phyloP scores from a whole-genome alignment of 2,113 vertebrate species.

The Cariama cristata region DNA sequence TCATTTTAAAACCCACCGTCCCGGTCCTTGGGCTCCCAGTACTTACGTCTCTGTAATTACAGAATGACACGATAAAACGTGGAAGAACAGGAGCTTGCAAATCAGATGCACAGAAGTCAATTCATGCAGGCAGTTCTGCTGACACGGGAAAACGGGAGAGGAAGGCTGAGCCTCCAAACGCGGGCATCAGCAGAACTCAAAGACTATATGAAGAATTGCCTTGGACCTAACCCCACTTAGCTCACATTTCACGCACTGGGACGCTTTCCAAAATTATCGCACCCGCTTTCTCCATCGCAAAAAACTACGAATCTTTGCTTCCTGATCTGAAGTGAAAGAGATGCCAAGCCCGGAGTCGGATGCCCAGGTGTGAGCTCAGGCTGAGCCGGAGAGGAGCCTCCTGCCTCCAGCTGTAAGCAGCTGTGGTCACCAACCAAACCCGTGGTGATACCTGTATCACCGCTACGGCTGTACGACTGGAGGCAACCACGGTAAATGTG shows the following conservation, averaged over 20 bases:
- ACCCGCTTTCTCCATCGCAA: neutral
- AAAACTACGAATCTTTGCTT: neutral
- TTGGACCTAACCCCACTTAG: conserved; percentile 17
- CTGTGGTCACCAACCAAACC: neutral
- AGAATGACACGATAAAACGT: neutral
- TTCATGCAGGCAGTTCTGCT: conserved; percentile 43
- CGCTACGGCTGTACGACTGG: neutral
- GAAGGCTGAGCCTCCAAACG: neutral
- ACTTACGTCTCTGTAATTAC: neutral
- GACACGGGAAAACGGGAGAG: neutral
- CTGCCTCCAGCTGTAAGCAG: neutral
- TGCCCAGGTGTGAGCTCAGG: neutral
- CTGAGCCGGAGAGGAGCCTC: neutral
- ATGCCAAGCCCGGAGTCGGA: neutral
- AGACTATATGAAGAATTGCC: conserved; percentile 27
- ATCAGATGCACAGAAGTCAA: conserved; percentile 10
- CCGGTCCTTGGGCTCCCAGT: neutral
- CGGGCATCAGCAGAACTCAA: conserved; percentile 49
- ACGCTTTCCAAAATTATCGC: neutral
- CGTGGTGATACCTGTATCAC: neutral
- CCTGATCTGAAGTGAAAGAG: accelerated
- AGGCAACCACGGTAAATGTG: neutral
- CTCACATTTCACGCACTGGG: neutral
- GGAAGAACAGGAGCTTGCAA: conserved; percentile 32
- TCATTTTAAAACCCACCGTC: neutral